Base-by-base conservation (phyloP, 2,888 invertebrate species). In the Lepidocyrtoides sp. region DNA sequence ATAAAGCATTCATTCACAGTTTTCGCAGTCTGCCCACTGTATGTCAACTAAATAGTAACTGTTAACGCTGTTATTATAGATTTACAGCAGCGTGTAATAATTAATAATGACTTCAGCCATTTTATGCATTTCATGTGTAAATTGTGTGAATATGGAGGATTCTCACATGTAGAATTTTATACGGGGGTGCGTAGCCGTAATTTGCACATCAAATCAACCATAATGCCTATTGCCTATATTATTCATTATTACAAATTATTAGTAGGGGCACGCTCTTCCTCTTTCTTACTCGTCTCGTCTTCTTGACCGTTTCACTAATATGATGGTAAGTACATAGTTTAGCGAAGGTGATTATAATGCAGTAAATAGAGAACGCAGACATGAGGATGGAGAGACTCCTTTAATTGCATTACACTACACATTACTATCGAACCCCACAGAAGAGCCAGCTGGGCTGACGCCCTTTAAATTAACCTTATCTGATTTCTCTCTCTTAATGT, bases 131-230 rank as follows among this genome's bases (percentile, higher is more conserved):
- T n/a, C 23, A 10, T 57, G 7, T 2, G 32, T 36, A 17, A 0
- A 36, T 36, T 14, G 29, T 26, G 48, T 36, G 36, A 36, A 36
- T 36, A 29, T 75, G 51, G 29, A 75, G 23, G 75, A 51, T 75
- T 75, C 75, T 20, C 17, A 32, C 41, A 75, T 51, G 51, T 23
- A 51, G n/a, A 48, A 48, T 83, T 32, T 63, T 29, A 17, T 66
- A 12, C 14, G 14, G 23, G 7, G 23, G 41, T 72, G 23, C 12
- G n/a, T n/a, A 51, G 29, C 29, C 44, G 79, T 87, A 66, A 79
- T 87, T 79, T 87, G 87, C 77, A 79, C 87, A 79, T 87, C 79
- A 51, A 75, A 75, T 75, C 48, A 75, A 66, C 66, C 41, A 85
- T 41, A 26, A 79, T 79, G 51, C 79, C 72, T 41, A 63, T 72